phyloP scores from a whole-genome alignment of 2,888 invertebrate species.

The Escarpia spicata region DNA sequence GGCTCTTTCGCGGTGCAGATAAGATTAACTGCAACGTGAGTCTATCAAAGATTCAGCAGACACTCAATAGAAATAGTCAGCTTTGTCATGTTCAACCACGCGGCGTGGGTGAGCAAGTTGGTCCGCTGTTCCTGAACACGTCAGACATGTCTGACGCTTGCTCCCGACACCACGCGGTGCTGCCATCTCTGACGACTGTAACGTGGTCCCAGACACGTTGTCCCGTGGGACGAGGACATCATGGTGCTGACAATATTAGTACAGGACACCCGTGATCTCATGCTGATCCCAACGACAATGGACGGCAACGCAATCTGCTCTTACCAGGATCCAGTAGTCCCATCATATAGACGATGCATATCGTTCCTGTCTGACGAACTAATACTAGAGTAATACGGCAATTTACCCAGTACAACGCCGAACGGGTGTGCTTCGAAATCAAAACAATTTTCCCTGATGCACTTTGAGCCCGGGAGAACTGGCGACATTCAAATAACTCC shows the following conservation, averaged over 20 bases:
- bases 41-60: too few relatives aligned
- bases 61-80: too few relatives aligned
- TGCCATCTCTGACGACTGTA: too few relatives aligned
- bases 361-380: background rate
- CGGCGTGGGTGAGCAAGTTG: background rate
- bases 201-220: background rate
- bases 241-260: background rate
- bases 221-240: background rate
- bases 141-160: background rate
- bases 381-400: background rate
- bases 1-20: too few relatives aligned
- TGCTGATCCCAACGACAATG: background rate
- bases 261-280: background rate
- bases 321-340: background rate
- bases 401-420: background rate
- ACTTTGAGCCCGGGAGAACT: background rate
- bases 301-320: background rate
- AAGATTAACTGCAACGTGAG: too few relatives aligned
- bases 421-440: background rate
- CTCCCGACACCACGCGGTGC: background rate
- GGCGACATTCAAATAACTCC: background rate
- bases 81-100: background rate
- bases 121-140: background rate
- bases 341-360: background rate
- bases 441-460: background rate